Conservation (phyloP, 2,888 invertebrate species). For the Drosophila mayaguana region DNA sequence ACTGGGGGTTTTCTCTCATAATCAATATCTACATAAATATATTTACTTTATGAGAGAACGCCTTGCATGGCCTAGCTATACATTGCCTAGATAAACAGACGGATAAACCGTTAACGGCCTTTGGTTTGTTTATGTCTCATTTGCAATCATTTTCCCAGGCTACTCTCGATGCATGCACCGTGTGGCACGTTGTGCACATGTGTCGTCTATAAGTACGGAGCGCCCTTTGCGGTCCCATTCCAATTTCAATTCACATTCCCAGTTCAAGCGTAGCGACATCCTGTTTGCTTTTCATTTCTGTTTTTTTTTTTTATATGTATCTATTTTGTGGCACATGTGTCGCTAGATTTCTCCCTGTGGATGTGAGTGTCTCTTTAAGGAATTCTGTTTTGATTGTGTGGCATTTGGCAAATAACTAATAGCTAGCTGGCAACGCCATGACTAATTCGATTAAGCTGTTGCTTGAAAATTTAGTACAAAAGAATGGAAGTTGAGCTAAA, state of each 20-base stretch:
- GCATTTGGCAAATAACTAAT: constrained; percentile 60
- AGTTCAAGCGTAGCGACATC: constrained; percentile 73
- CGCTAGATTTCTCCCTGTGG: constrained; percentile 10
- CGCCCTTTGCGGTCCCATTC: constrained; percentile 35
- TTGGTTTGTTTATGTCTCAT: constrained; percentile 38
- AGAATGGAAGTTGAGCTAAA: not conserved
- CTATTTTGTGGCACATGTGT: constrained; percentile 58
- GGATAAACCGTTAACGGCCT: constrained; percentile 12
- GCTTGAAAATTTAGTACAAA: constrained; percentile 1
- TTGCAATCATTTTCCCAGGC: constrained; percentile 53
- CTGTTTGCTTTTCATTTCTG: constrained; percentile 67
- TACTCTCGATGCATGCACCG: constrained; percentile 27
- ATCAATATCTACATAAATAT: not conserved
- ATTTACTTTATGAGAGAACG: constrained; percentile 8
- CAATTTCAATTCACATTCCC: constrained; percentile 19
- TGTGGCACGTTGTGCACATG: constrained; percentile 71
- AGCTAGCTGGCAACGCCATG: constrained; percentile 48
- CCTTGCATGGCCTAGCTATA: constrained; percentile 12
- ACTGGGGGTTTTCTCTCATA: not conserved
- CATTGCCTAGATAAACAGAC: constrained; percentile 32
- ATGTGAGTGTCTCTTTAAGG: constrained; percentile 4
- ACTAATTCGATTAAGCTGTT: constrained; percentile 39
- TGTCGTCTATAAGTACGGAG: constrained; percentile 39
- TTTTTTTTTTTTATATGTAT: constrained; percentile 30
- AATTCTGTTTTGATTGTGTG: constrained; percentile 39